Evolutionary conservation across 2,113 vertebrate genomes (phyloP).

Genomic region (Melanocharis versteri): DNA sequence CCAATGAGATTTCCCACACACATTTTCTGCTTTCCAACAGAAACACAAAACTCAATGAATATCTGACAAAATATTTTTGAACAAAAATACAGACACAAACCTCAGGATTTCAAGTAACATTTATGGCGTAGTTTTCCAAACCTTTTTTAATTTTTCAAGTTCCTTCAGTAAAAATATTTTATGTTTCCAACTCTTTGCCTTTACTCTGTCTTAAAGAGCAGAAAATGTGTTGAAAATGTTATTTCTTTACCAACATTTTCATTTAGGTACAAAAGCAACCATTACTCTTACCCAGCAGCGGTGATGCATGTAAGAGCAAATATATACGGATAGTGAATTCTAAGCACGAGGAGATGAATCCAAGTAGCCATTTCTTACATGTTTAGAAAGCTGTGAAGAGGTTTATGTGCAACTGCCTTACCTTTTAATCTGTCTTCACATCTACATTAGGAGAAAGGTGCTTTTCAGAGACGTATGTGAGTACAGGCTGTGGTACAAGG

Average conservation of each 20-base stretch:
- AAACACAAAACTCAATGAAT: not conserved
- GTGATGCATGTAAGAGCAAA: not conserved
- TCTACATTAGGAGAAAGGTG: not conserved
- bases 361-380: not conserved
- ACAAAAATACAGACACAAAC: not conserved
- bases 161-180: not conserved
- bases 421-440: not conserved
- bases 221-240: conserved; percentile 58
- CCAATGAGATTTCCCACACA: not conserved
- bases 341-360: not conserved
- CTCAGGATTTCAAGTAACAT: not conserved
- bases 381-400: not conserved
- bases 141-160: not conserved
- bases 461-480: not conserved
- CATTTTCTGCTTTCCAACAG: conserved; percentile 38
- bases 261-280: not conserved
- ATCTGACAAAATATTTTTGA: not conserved
- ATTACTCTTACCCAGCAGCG: not conserved
- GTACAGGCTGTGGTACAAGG: not conserved
- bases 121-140: not conserved
- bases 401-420: not conserved
- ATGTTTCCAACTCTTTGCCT: not conserved
- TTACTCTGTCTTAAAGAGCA: not conserved
- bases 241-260: conserved; percentile 48
- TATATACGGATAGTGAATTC: not conserved